Percentiles rank a stretch among this genome's conserved stretches.
Evolutionary conservation across 2,113 vertebrate species (phyloP).

Genomic region (Rhipidura dahli): DNA sequence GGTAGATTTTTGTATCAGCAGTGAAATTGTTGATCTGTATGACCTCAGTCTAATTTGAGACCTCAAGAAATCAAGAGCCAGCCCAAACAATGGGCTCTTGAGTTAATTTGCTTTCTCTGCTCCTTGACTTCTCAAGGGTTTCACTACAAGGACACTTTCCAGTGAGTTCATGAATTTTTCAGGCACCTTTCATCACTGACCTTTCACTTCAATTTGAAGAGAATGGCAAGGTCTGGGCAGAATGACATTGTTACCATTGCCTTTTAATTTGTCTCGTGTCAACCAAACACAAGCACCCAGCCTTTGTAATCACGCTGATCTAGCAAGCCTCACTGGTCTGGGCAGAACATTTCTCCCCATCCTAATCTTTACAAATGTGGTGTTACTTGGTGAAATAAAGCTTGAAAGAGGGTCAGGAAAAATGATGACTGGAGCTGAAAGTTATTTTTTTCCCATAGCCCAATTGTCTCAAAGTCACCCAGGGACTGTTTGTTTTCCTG

Average conservation of each 20-base stretch:
- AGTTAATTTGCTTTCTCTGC: not conserved
- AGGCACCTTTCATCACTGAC: not conserved
- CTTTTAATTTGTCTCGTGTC: not conserved
- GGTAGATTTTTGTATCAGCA: not conserved
- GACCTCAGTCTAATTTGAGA: not conserved
- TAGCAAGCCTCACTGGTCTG: not conserved
- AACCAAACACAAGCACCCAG: not conserved
- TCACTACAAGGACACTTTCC: not conserved
- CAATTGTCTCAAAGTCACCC: not conserved
- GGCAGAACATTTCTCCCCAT: not conserved
- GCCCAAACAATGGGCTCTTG: not conserved
- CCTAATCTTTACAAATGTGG: not conserved
- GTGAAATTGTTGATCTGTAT: not conserved
- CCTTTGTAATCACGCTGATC: not conserved
- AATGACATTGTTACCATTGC: not conserved
- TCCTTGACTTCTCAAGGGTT: not conserved
- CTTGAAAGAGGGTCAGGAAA: not conserved
- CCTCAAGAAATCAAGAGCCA: not conserved
- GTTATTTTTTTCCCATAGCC: not conserved
- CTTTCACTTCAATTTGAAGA: slow-evolving; percentile 23
- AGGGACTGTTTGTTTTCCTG: not conserved
- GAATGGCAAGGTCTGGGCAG: not conserved
- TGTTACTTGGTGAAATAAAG: not conserved
- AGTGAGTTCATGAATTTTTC: slow-evolving; percentile 27
- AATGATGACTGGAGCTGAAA: not conserved